These are phyloP conservation scores for Silurus asotus DNA, from an alignment of 2,113 vertebrate species.

Conservation along the genomic window DNA sequence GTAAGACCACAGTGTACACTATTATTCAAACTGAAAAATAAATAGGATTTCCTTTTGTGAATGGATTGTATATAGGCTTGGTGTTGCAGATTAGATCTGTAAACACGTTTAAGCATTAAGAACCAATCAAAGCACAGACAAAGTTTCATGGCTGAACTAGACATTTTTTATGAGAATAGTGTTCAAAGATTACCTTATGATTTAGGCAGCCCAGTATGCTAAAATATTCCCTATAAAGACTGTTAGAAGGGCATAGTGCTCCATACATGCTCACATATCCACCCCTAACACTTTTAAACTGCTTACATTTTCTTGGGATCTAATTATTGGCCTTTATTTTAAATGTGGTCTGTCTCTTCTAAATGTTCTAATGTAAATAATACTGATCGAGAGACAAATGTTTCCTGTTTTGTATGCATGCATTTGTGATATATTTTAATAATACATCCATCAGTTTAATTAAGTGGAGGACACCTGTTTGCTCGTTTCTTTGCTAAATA, in stretches of 20 bases:
- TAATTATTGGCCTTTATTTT: constrained; percentile 27
- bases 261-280: neutral
- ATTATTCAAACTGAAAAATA: neutral
- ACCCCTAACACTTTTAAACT: neutral
- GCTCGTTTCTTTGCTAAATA: constrained; percentile 22
- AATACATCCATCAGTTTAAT: constrained; percentile 32
- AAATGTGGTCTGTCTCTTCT: constrained; percentile 15
- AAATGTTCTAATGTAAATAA: constrained; percentile 47
- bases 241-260: neutral
- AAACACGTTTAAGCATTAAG: too few relatives aligned
- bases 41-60: too few relatives aligned
- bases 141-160: too few relatives aligned
- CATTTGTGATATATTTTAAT: constrained; percentile 3
- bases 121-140: too few relatives aligned
- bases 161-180: neutral
- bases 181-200: neutral
- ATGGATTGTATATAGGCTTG: too few relatives aligned
- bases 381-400: constrained; percentile 4
- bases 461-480: constrained; percentile 25
- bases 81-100: too few relatives aligned
- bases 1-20: neutral
- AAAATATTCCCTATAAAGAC: constrained; percentile 23
- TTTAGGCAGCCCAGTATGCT: neutral
- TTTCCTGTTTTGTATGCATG: neutral
- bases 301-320: constrained; percentile 13